Evolutionary conservation across 1,140 invertebrate genomes (phyloP).

Genomic region (Scylla paramamosain): DNA sequence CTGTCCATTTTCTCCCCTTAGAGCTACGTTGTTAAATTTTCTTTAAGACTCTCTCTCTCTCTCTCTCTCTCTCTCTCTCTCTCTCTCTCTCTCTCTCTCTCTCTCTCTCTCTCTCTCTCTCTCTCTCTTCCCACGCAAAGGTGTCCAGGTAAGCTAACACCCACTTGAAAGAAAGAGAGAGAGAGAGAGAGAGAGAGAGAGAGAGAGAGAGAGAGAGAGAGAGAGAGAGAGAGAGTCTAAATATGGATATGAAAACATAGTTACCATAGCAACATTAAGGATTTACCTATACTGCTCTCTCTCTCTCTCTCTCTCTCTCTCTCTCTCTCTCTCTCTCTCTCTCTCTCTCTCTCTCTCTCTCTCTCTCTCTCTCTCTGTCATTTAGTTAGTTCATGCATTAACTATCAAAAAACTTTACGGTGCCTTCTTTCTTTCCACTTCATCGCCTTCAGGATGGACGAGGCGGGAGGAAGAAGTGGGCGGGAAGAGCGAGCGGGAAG

Average conservation of each 20-base stretch:
- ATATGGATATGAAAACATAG: too few relatives aligned
- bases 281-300: neutral
- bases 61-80: slow-evolving; percentile 43
- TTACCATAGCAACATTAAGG: too few relatives aligned
- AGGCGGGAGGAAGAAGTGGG: too few relatives aligned
- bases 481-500: too few relatives aligned
- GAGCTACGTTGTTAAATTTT: neutral
- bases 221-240: too few relatives aligned
- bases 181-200: too few relatives aligned
- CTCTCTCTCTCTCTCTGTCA: neutral
- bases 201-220: too few relatives aligned
- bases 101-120: slow-evolving; percentile 44
- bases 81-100: slow-evolving; percentile 33
- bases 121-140: neutral
- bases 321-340: neutral
- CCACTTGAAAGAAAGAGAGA: too few relatives aligned
- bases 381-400: neutral
- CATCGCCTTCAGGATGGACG: too few relatives aligned
- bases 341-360: too few relatives aligned
- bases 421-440: too few relatives aligned
- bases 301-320: slow-evolving; percentile 14
- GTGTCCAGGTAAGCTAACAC: too few relatives aligned
- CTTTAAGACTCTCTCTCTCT: neutral
- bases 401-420: neutral
- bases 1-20: neutral